Conservation (phyloP, 2,888 invertebrate genomes). For the Tetranychus piercei region DNA sequence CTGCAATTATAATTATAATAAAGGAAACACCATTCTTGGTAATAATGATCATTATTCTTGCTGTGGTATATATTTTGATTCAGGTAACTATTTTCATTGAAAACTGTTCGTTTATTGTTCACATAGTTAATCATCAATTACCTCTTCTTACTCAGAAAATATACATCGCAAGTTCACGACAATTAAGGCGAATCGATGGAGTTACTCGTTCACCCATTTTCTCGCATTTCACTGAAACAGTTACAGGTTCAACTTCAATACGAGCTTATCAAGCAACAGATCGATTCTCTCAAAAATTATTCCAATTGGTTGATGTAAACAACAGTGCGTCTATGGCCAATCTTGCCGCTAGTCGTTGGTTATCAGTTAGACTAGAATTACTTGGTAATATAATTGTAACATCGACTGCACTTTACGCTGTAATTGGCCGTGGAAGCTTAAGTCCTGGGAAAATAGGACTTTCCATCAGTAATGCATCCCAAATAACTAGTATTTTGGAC, state of each 20-base stretch:
- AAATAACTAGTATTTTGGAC: slow-evolving; percentile 17
- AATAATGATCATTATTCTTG: slow-evolving; percentile 31
- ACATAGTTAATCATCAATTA: too few species aligned
- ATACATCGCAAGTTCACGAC: slow-evolving; percentile 40
- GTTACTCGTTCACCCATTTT: slow-evolving; percentile 42
- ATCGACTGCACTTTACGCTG: slow-evolving; percentile 41
- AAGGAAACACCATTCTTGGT: slow-evolving; percentile 32
- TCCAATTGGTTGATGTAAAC: slow-evolving; percentile 37
- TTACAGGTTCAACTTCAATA: slow-evolving; percentile 35
- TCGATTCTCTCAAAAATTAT: slow-evolving; percentile 36
- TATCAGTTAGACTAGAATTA: slow-evolving; percentile 35
- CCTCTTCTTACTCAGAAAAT: slow-evolving; percentile 31
- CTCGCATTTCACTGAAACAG: slow-evolving; percentile 40
- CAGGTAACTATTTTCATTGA: slow-evolving; percentile 17
- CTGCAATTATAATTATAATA: slow-evolving; percentile 29
- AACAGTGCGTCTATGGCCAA: slow-evolving; percentile 30
- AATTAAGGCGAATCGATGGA: slow-evolving; percentile 40
- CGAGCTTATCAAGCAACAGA: slow-evolving; percentile 28
- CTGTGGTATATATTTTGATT: slow-evolving; percentile 31
- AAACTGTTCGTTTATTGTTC: too few species aligned
- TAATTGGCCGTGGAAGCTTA: slow-evolving; percentile 35
- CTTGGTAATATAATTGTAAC: slow-evolving; percentile 42
- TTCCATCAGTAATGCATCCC: slow-evolving; percentile 37
- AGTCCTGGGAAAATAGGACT: slow-evolving; percentile 46
- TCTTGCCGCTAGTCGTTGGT: slow-evolving; percentile 32